phyloP scores from a whole-genome alignment of 2,113 vertebrate genomes.

The Notechis scutatus region DNA sequence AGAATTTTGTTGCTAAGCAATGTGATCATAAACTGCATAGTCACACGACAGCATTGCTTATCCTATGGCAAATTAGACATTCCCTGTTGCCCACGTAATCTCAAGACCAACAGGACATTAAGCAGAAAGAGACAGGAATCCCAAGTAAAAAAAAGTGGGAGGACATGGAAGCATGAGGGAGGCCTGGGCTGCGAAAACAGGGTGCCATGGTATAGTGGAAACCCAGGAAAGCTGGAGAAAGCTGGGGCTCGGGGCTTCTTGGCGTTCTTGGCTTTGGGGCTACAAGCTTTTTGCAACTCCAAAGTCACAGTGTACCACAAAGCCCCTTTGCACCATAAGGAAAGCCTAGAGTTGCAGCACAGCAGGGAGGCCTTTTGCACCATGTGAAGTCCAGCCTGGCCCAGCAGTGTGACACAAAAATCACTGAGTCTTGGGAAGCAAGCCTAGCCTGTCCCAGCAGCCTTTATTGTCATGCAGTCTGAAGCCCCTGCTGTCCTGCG shows the following conservation, averaged over 20 bases:
- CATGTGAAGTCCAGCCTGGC: not conserved
- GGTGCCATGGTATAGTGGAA: not conserved
- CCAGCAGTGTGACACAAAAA: not conserved
- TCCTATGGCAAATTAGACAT: not conserved
- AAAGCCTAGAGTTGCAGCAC: not conserved
- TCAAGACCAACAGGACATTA: not conserved
- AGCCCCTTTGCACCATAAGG: not conserved
- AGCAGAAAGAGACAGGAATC: not conserved
- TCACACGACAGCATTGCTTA: not conserved
- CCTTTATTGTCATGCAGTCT: not conserved
- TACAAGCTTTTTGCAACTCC: not conserved
- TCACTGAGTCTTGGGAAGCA: too few species aligned
- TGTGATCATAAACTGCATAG: not conserved
- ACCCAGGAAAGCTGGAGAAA: not conserved
- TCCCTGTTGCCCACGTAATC: not conserved
- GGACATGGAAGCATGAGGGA: not conserved
- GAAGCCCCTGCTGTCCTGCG: too few species aligned
- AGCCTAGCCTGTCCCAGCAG: not conserved
- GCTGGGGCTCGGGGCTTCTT: not conserved
- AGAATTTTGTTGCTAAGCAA: not conserved
- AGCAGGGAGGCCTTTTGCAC: not conserved
- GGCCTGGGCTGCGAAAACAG: not conserved
- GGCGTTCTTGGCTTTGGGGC: not conserved
- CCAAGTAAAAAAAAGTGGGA: not conserved
- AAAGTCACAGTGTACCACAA: not conserved